Conservation (phyloP, 2,113 vertebrate genomes). For the Danionella cerebrum region DNA sequence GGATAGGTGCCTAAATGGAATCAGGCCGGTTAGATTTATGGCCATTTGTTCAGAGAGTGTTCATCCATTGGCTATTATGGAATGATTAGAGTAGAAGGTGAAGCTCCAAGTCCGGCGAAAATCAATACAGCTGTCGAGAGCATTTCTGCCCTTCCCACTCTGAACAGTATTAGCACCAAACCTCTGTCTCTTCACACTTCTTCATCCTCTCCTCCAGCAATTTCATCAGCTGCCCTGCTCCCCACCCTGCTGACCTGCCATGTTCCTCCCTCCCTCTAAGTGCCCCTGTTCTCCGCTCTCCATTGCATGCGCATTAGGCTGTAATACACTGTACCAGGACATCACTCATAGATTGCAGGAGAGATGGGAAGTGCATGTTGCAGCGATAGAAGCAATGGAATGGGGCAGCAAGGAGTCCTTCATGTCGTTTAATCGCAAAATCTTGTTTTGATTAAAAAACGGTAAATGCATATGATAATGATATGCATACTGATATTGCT, state of each 20-base stretch:
- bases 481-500: too few relatives aligned
- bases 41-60: constrained; percentile 93
- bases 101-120: constrained; percentile 99
- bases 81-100: constrained; percentile 99
- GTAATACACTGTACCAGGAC: constrained; percentile 15
- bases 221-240: constrained; percentile 77
- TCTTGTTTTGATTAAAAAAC: too few relatives aligned
- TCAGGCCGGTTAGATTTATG: constrained; percentile 92
- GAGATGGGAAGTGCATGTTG: background rate
- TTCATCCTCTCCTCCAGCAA: constrained; percentile 62
- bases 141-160: constrained; percentile 82
- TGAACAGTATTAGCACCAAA: constrained; percentile 72
- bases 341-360: background rate
- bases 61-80: constrained; percentile 99
- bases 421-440: too few relatives aligned
- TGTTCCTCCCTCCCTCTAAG: constrained; percentile 40
- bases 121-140: constrained; percentile 99
- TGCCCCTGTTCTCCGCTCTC: constrained; percentile 11
- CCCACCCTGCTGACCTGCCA: constrained; percentile 57
- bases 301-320: constrained; percentile 16
- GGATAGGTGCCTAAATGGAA: constrained; percentile 72
- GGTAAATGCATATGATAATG: too few relatives aligned
- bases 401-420: too few relatives aligned
- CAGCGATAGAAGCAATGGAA: too few relatives aligned
- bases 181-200: constrained; percentile 70